A percentile compares a stretch with the other conserved stretches of the same genome.
phyloP scores from a whole-genome alignment of 2,113 vertebrate genomes.

The Tyto alba region DNA sequence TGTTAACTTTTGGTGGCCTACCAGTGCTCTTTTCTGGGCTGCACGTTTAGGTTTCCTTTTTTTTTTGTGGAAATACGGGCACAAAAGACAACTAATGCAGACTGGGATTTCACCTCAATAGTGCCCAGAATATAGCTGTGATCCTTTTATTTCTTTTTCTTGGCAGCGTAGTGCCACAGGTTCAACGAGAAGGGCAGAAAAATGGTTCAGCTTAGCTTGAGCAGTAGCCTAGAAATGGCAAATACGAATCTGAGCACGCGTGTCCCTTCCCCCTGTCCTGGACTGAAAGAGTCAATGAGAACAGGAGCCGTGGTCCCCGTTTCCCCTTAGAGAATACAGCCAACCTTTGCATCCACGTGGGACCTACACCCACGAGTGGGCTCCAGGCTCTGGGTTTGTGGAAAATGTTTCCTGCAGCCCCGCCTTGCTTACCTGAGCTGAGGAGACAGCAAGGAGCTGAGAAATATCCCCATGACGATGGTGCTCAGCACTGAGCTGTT shows the following conservation, averaged over 20 bases:
- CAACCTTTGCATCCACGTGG: background rate
- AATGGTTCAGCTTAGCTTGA: background rate
- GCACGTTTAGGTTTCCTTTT: background rate
- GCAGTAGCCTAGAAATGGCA: background rate
- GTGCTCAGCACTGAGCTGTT: background rate
- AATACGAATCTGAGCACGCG: rapidly evolving
- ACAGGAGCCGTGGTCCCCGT: background rate
- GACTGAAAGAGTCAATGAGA: background rate
- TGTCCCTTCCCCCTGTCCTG: background rate
- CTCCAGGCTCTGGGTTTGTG: background rate
- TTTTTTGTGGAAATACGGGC: background rate
- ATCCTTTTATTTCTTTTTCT: background rate
- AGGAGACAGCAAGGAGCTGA: background rate
- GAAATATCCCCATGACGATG: background rate
- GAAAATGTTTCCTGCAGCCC: background rate
- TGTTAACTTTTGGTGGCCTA: background rate
- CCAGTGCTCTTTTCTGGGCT: background rate
- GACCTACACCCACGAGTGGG: background rate
- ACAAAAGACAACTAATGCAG: background rate
- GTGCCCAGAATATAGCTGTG: background rate
- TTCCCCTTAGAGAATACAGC: background rate
- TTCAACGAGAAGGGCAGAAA: background rate
- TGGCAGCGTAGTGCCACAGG: background rate
- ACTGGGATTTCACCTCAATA: background rate
- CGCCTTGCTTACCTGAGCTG: background rate